Percentiles rank a stretch among this genome's conserved stretches.
Conservation (phyloP, 2,797 vertebrate genomes). For the Peromyscus aztecus region DNA sequence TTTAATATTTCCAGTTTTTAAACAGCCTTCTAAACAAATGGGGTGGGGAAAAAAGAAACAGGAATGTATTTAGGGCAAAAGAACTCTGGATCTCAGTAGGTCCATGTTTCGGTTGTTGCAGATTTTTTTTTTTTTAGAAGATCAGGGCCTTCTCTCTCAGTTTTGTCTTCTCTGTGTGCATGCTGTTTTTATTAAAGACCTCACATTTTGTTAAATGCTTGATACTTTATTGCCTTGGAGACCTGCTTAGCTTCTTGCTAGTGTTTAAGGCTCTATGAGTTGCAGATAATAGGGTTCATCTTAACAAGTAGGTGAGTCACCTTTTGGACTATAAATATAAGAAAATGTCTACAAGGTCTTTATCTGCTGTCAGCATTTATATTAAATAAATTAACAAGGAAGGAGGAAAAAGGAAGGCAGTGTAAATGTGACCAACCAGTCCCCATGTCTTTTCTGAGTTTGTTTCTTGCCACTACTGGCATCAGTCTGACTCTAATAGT, state of each 20-base stretch:
- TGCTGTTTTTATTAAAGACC: slow-evolving; percentile 77
- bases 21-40: background rate
- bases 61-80: slow-evolving; percentile 60
- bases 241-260: slow-evolving; percentile 76
- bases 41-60: background rate
- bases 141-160: background rate
- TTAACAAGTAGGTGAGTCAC: slow-evolving; percentile 72
- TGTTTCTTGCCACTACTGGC: background rate
- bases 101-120: slow-evolving; percentile 45
- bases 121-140: slow-evolving; percentile 65
- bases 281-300: slow-evolving; percentile 81
- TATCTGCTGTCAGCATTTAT: slow-evolving; percentile 92
- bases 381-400: slow-evolving; percentile 91
- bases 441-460: background rate
- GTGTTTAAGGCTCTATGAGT: slow-evolving; percentile 77
- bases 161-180: slow-evolving; percentile 71
- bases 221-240: slow-evolving; percentile 74
- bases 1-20: slow-evolving; percentile 43
- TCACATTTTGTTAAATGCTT: slow-evolving; percentile 68
- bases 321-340: slow-evolving; percentile 85
- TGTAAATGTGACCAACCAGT: background rate
- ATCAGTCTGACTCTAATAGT: background rate
- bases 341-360: slow-evolving; percentile 83
- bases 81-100: slow-evolving; percentile 53
- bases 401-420: background rate